Evolutionary conservation across 2,797 vertebrate species (phyloP).

Genomic region (Silurus lanzhouensis): DNA sequence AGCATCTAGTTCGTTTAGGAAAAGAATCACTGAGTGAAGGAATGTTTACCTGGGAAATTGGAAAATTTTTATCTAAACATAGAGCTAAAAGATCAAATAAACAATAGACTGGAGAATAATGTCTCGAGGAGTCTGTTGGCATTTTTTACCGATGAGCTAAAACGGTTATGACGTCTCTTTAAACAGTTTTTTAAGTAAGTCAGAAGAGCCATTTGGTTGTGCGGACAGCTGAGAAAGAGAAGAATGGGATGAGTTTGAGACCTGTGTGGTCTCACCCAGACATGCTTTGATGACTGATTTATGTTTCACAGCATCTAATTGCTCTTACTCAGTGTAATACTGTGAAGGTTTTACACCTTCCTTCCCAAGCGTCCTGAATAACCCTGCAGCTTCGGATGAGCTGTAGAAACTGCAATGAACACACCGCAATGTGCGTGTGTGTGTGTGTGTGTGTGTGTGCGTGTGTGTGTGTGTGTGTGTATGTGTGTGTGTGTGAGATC

Average conservation of each 20-base stretch:
- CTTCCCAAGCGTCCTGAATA: neutral
- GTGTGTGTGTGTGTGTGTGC: slow-evolving; percentile 21
- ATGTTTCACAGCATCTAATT: neutral
- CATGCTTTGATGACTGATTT: neutral
- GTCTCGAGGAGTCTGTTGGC: neutral
- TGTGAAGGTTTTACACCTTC: neutral
- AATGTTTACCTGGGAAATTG: neutral
- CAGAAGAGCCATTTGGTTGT: neutral
- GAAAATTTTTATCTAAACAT: neutral
- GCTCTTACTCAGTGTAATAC: too few species aligned
- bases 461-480: neutral
- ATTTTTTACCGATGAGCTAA: neutral
- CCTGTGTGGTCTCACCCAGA: neutral
- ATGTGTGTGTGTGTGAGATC: neutral
- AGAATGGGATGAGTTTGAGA: neutral
- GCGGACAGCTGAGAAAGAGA: too few species aligned
- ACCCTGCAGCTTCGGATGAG: neutral
- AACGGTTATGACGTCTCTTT: too few species aligned
- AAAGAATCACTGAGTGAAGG: neutral
- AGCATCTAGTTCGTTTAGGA: neutral
- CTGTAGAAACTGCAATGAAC: neutral
- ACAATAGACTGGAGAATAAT: neutral
- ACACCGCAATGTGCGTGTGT: neutral
- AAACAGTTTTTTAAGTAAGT: neutral
- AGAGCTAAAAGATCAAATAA: neutral